Conservation (phyloP, 2,113 vertebrate genomes). For the Vanacampus margaritifer region DNA sequence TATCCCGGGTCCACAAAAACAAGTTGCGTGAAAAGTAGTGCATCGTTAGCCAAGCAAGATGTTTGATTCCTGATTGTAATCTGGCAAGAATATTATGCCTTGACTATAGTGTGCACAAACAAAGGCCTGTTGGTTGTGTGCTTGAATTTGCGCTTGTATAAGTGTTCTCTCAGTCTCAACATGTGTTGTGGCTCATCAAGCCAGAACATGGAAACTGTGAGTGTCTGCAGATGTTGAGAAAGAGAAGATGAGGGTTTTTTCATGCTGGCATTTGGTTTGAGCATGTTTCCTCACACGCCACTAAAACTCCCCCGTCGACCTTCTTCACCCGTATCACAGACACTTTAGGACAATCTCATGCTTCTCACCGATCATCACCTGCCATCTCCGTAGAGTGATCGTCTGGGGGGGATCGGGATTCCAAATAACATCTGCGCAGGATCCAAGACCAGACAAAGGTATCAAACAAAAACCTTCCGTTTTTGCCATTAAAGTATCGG, state of each 20-base stretch:
- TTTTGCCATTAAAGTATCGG: not conserved
- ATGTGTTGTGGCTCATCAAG: conserved; percentile 69
- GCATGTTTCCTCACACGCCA: conserved; percentile 36
- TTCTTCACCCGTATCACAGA: conserved; percentile 46
- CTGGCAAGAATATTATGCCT: conserved; percentile 57
- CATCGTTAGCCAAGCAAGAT: conserved; percentile 54
- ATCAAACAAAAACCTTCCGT: not conserved
- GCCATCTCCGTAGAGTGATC: conserved; percentile 24
- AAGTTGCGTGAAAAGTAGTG: conserved; percentile 63
- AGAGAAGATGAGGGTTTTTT: conserved; percentile 17
- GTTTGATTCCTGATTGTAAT: conserved; percentile 59
- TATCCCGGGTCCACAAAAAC: conserved; percentile 55
- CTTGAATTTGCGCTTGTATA: conserved; percentile 28
- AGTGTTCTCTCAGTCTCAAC: conserved; percentile 47
- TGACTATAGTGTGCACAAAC: conserved; percentile 44
- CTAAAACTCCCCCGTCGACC: conserved; percentile 37
- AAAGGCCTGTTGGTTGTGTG: conserved; percentile 30
- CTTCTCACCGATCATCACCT: conserved; percentile 38
- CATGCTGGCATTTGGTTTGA: conserved; percentile 17
- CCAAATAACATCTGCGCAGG: not conserved
- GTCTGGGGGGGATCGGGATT: conserved; percentile 36
- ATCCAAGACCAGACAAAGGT: not conserved
- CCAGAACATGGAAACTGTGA: conserved; percentile 71
- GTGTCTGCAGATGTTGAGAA: conserved; percentile 65
- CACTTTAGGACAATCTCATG: conserved; percentile 39